Evolutionary conservation across 2,888 invertebrate species (phyloP).

Genomic region (Listrodromus nycthemerus): DNA sequence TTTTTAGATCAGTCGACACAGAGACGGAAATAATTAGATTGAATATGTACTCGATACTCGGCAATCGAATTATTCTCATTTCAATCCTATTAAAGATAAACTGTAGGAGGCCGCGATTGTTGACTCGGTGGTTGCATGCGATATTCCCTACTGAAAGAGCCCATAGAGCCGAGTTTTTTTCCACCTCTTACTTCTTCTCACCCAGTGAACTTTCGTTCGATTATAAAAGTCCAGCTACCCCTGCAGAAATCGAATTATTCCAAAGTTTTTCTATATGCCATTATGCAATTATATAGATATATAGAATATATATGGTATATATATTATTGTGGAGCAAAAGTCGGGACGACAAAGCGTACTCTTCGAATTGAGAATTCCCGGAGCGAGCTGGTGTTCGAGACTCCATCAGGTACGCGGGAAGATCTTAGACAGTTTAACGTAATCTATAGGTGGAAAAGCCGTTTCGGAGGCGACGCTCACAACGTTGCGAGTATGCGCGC

Average conservation of each 20-base stretch:
- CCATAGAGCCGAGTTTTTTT: slow-evolving; percentile 42
- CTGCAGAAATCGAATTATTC: slow-evolving; percentile 5
- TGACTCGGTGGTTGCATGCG: background rate
- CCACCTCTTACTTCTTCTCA: background rate
- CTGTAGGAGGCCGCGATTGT: background rate
- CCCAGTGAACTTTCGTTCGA: slow-evolving; percentile 33
- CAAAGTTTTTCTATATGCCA: slow-evolving; percentile 15
- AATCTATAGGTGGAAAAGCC: slow-evolving; percentile 20
- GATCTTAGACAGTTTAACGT: slow-evolving; percentile 14
- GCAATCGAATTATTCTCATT: slow-evolving; percentile 59
- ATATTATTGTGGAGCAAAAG: background rate
- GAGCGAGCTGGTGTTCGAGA: slow-evolving; percentile 12
- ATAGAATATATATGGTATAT: background rate
- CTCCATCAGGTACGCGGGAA: slow-evolving; percentile 7
- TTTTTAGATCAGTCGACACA: slow-evolving; percentile 10
- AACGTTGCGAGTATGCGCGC: slow-evolving; percentile 60
- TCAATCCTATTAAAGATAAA: slow-evolving; percentile 34
- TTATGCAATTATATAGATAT: background rate
- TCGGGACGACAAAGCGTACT: background rate
- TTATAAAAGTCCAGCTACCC: background rate
- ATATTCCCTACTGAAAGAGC: slow-evolving; percentile 14
- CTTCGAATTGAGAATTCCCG: slow-evolving; percentile 24
- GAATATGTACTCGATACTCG: slow-evolving; percentile 38
- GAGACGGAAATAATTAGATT: slow-evolving; percentile 55
- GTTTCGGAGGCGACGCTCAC: slow-evolving; percentile 17